Conservation (phyloP, 2,888 invertebrate species). For the Nebria salina region DNA sequence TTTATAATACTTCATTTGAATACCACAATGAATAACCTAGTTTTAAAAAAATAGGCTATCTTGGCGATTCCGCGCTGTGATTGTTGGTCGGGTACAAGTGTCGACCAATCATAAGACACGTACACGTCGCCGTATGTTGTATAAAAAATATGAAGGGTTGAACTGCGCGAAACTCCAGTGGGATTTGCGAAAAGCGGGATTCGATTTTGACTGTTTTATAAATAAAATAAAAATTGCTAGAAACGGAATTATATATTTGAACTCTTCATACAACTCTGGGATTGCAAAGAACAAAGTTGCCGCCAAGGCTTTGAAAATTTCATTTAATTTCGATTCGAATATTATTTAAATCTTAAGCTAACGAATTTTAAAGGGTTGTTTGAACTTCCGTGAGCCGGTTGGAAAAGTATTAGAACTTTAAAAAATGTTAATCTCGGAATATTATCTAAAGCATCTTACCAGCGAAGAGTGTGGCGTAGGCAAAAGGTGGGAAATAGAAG, state of each 20-base stretch:
- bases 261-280: too few relatives aligned
- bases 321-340: too few relatives aligned
- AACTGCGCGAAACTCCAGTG: conserved; percentile 17
- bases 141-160: conserved; percentile 22
- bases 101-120: neutral
- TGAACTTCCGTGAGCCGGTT: too few relatives aligned
- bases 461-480: neutral
- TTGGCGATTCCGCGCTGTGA: neutral
- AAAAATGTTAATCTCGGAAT: neutral
- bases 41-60: neutral
- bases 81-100: neutral
- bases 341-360: too few relatives aligned
- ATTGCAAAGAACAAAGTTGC: too few relatives aligned
- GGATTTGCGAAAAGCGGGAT: conserved; percentile 8
- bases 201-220: conserved; percentile 22
- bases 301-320: too few relatives aligned
- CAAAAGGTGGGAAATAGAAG: neutral
- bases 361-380: too few relatives aligned
- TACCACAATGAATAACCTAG: neutral
- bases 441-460: neutral
- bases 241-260: neutral
- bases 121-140: neutral
- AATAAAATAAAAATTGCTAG: neutral
- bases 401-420: neutral
- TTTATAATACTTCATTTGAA: neutral